A percentile compares a stretch with the other conserved stretches of the same genome.
phyloP scores from a whole-genome alignment of 2,888 invertebrate genomes.

The Drosophila austrosaltans region DNA sequence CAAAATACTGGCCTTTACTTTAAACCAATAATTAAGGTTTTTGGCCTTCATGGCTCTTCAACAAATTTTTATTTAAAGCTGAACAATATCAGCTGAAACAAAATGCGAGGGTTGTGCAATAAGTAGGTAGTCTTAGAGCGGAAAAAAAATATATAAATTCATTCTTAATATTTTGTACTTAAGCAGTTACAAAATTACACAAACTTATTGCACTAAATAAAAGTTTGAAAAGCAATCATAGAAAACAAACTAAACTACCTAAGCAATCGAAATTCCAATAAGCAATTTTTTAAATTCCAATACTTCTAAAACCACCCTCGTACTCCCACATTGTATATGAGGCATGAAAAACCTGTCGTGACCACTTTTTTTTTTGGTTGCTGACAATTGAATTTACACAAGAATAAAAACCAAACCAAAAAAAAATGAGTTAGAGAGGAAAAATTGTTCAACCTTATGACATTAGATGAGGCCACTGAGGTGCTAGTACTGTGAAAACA shows the following conservation, averaged over 20 bases:
- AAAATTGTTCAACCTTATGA: conserved; percentile 44
- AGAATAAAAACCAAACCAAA: background rate
- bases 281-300: background rate
- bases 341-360: conserved; percentile 25
- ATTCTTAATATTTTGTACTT: too few relatives aligned
- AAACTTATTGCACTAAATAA: too few relatives aligned
- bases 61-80: background rate
- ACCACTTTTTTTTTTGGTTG: conserved; percentile 3
- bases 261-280: background rate
- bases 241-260: background rate
- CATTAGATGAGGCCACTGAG: conserved; percentile 34
- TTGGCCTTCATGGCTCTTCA: background rate
- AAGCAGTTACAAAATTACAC: background rate
- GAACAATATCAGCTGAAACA: background rate
- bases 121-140: background rate
- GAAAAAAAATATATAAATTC: too few relatives aligned
- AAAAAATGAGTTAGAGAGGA: conserved; percentile 13
- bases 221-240: background rate
- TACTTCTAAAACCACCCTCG: background rate
- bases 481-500: conserved; percentile 20
- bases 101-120: background rate
- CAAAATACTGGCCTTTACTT: background rate
- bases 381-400: conserved; percentile 13
- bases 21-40: background rate
- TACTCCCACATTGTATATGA: background rate